Evolutionary conservation across 30 jellyfish, hydroid and myxozoan genomes (phyloP), one percentile per base, ranked within the genome.

Genomic region (Aurelia sp.): DNA sequence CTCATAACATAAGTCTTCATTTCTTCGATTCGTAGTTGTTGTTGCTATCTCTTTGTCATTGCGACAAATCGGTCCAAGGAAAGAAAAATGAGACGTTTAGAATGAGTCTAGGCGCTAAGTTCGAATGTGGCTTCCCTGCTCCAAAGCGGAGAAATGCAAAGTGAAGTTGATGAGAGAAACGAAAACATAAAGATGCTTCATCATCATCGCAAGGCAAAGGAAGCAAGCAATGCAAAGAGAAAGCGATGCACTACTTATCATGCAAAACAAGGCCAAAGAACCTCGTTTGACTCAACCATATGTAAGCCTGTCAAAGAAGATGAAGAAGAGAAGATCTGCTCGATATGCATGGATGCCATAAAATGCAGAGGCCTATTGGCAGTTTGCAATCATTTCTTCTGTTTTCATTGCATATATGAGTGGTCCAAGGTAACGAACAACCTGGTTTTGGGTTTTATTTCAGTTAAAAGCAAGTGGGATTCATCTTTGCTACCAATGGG

Each of bases 381-480:
- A 13, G 76, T 85, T 21, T 85, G 94, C 65, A 86, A 73, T n/a
- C 94, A 85, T 60, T 85, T 83, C 89, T 85, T 85, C 76, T 85
- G 94, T 70, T 85, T 73, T 50, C 60, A 19, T 20, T 85, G 94
- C 41, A 85, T 85, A 8, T 55, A 30, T 62, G 94, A 85, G 41
- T 85, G 94, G 94, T 75, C 94, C 13, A 74, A 85, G 94, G 94
- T 85, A 74, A 40, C 12, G 77, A 66, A 10, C 21, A 66, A 35
- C 33, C 19, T 66, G 41, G 31, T 23, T 30, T 30, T 3, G 37
- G n/a, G 23, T 41, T 30, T 15, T 16, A 71, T 17, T 71, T 22
- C 70, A 33, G 21, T 30, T 8, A 23, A 22, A 22, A 15, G 50
- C 50, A 7, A 10, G 10, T 37, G 50, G 50, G 50, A 37, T 37